phyloP scores from a whole-genome alignment of 2,113 vertebrate genomes.

The Apistogramma diplotaenia region DNA sequence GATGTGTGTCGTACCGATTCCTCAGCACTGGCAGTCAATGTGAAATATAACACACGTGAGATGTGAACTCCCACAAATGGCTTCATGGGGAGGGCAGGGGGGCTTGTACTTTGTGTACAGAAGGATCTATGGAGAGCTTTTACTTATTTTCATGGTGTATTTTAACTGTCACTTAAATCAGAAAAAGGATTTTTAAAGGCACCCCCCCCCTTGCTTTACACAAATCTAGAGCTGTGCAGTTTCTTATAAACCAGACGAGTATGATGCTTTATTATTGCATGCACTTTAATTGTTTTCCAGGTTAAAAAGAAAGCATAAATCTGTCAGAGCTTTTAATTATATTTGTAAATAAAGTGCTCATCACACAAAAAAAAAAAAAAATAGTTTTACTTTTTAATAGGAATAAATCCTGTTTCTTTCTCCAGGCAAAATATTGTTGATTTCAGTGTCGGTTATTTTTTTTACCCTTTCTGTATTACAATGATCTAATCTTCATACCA shows the following conservation, averaged over 20 bases:
- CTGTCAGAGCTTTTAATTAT: too few species aligned
- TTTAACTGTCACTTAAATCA: too few species aligned
- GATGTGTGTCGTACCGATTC: constrained; percentile 75
- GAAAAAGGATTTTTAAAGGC: too few species aligned
- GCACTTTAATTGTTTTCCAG: too few species aligned
- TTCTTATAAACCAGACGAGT: too few species aligned
- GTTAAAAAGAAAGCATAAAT: too few species aligned
- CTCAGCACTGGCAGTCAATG: constrained; percentile 91
- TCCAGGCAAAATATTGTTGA: not conserved
- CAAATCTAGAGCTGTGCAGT: too few species aligned
- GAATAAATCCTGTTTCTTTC: not conserved
- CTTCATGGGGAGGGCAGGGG: constrained; percentile 76
- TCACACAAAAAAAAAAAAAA: too few species aligned
- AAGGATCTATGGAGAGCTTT: constrained; percentile 99
- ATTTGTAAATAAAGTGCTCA: too few species aligned
- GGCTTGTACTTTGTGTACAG: constrained; percentile 96
- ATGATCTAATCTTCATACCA: not conserved
- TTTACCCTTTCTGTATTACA: not conserved
- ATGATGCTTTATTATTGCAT: too few species aligned
- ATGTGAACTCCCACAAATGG: constrained; percentile 90
- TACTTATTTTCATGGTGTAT: constrained; percentile 99
- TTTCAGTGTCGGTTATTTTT: not conserved
- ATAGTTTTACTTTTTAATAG: not conserved
- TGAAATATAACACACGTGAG: constrained; percentile 80
- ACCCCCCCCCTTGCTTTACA: too few species aligned